Evolutionary conservation across 1,140 invertebrate genomes (phyloP), one percentile per base, ranked within the genome.

Genomic region (Oryzaephilus surinamensis): DNA sequence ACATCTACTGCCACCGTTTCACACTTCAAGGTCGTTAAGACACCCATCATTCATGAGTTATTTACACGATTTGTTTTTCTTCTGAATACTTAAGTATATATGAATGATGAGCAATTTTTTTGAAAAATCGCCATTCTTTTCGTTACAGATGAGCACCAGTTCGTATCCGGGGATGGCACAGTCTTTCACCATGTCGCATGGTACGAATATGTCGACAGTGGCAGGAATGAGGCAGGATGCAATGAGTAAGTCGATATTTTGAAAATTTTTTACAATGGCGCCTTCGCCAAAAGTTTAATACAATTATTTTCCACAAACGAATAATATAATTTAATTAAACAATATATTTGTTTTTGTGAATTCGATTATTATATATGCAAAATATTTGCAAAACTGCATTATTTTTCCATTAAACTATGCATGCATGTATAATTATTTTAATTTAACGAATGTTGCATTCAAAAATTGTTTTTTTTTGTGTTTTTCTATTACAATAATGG

Each of bases 91-190:
- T n/a, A n/a, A n/a, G n/a, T n/a, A n/a, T n/a, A n/a, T n/a, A n/a
- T n/a, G n/a, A n/a, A n/a, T 6, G 5, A 32, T 6, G 4, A 16
- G 5, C 10, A 6, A 11, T 28, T 28, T 6, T 28, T 4, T 23
- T n/a, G n/a, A n/a, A n/a, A n/a, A n/a, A n/a, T 14, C 8, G n/a
- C 17, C 32, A 2, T 38, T 33, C 7, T 37, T 32, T 58, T 60
- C 70, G 38, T 79, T 80, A 10, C 73, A 89, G 76, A 95, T 94
- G 89, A 82, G 81, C 37, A 78, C 84, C 24, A 78, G 84, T 53
- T 84, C 84, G 12, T 93, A 96, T 67, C 84, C 88, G 6, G 80
- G 82, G 38, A 92, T 94, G 81, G 81, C 83, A 7, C 91, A 95
- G 62, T 86, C 87, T 29, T 96, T 95, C 66, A 85, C 88, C 33